Conservation (phyloP, 2,113 vertebrate genomes). For the Thomomys bottae region DNA sequence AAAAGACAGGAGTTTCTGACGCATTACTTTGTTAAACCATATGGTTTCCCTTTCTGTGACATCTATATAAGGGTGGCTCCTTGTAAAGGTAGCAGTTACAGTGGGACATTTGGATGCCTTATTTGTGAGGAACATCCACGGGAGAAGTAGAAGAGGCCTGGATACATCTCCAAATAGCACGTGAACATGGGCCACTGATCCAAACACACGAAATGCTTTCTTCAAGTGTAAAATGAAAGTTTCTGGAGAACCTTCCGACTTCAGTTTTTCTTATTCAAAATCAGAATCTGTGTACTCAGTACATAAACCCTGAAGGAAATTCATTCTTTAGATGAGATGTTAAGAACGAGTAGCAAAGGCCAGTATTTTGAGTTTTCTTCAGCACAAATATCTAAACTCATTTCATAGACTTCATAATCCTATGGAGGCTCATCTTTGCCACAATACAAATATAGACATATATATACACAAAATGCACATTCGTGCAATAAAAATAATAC, state of each 20-base stretch:
- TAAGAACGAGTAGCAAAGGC: background rate
- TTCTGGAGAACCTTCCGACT: background rate
- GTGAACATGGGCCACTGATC: background rate
- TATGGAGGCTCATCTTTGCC: background rate
- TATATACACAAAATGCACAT: background rate
- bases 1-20: background rate
- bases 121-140: background rate
- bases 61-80: background rate
- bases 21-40: background rate
- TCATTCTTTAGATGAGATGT: background rate
- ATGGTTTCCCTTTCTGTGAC: background rate
- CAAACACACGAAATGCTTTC: background rate
- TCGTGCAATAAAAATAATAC: background rate
- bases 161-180: background rate
- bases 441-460: background rate
- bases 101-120: background rate
- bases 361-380: background rate
- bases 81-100: background rate
- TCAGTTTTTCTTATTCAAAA: constrained; percentile 1
- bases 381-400: background rate
- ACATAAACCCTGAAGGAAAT: background rate
- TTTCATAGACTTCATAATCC: background rate
- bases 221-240: background rate
- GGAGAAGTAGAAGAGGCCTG: background rate
- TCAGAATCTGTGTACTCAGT: background rate